Evolutionary conservation across 2,888 invertebrate species (phyloP).

Genomic region (Leptopilina syphax): DNA sequence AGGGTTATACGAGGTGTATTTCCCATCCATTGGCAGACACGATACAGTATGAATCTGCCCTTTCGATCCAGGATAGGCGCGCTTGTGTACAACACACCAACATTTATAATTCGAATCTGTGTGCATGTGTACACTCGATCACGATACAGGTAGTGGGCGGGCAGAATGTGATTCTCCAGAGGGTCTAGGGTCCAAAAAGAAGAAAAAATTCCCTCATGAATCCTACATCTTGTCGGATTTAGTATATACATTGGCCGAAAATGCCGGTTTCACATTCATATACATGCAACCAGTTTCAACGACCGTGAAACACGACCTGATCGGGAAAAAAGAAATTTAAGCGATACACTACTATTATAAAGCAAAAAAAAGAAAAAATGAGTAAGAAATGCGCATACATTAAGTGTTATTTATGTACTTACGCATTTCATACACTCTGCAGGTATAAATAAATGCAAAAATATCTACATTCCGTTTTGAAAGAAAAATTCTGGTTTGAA

Average conservation of each 20-base stretch:
- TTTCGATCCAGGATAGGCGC: neutral
- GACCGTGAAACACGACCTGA: slow-evolving; percentile 56
- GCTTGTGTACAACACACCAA: no score
- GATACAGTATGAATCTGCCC: slow-evolving; percentile 25
- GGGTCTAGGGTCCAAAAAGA: neutral
- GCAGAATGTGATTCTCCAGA: slow-evolving; percentile 31
- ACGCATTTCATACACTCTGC: neutral
- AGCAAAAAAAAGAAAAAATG: neutral
- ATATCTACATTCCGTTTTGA: neutral
- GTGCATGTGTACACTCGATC: neutral
- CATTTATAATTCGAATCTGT: neutral
- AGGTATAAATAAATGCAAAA: neutral
- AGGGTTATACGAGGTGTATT: slow-evolving; percentile 16
- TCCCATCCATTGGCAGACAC: slow-evolving; percentile 6
- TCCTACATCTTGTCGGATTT: slow-evolving; percentile 21
- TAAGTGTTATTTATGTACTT: neutral
- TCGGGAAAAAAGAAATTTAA: neutral
- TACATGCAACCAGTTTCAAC: slow-evolving; percentile 53
- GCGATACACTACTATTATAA: neutral
- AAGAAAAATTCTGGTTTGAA: neutral
- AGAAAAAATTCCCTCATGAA: slow-evolving; percentile 16
- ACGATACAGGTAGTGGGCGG: slow-evolving; percentile 35
- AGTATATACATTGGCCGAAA: slow-evolving; percentile 52
- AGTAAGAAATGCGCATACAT: slow-evolving; percentile 6
- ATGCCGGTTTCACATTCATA: slow-evolving; percentile 51